phyloP scores from a whole-genome alignment of 37 sponge, comb jelly and placozoan species.

The Halisarca cf. caerulea region DNA sequence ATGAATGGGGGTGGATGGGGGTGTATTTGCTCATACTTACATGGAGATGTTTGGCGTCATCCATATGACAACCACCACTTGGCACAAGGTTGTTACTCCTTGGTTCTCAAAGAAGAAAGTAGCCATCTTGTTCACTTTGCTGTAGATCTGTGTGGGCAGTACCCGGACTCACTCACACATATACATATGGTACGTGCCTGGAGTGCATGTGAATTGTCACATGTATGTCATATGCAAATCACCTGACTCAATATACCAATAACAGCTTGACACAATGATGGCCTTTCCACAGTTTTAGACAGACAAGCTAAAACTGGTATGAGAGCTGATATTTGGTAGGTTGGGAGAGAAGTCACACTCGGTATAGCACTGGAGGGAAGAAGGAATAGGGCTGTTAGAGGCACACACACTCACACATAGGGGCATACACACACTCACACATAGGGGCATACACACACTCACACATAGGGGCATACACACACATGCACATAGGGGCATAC shows the following conservation, averaged over 20 bases:
- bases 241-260: neutral
- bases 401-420: slow-evolving; percentile 34
- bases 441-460: no score
- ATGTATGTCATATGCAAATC: neutral
- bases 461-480: slow-evolving; percentile 14
- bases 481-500: slow-evolving; percentile 13
- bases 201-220: neutral
- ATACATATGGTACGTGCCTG: neutral
- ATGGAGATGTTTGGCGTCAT: no score
- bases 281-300: slow-evolving; percentile 45
- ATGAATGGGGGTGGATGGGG: no score
- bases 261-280: slow-evolving; percentile 60
- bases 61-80: neutral
- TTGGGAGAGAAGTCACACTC: neutral
- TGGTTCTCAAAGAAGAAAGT: slow-evolving; percentile 2
- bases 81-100: neutral
- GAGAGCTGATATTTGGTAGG: slow-evolving; percentile 65
- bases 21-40: no score
- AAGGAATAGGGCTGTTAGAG: no score
- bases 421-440: neutral
- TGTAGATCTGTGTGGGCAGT: slow-evolving; percentile 5
- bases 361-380: slow-evolving; percentile 4
- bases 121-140: neutral
- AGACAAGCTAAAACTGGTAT: slow-evolving; percentile 60
- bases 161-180: no score